A percentile compares a stretch with the other conserved stretches of the same genome.
phyloP scores from a whole-genome alignment of 2,888 invertebrate species.

The Lasius platythorax region DNA sequence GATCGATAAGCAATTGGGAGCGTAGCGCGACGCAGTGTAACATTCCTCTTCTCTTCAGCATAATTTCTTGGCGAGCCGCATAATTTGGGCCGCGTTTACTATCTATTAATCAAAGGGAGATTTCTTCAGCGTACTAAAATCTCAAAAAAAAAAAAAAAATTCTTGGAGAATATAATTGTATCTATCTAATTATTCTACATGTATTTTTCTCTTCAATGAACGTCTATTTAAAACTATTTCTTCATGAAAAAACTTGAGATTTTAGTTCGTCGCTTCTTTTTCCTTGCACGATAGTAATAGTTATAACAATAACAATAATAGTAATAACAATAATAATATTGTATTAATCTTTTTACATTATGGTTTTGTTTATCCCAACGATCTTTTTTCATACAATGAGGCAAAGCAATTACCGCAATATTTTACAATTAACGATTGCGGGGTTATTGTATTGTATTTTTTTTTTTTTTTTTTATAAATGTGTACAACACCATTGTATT shows the following conservation, averaged over 20 bases:
- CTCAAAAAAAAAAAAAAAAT: background rate
- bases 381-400: constrained; percentile 12
- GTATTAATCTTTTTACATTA: constrained; percentile 25
- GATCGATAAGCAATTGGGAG: constrained; percentile 29
- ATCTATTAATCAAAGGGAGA: constrained; percentile 35
- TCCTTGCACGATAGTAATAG: constrained; percentile 37
- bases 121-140: constrained; percentile 13
- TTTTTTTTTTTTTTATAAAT: background rate
- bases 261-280: constrained; percentile 43
- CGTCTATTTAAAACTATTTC: background rate
- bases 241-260: background rate
- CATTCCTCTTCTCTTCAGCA: constrained; percentile 34
- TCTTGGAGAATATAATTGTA: background rate
- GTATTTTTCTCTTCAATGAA: background rate
- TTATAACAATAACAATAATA: constrained; percentile 33
- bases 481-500: too few species aligned
- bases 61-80: constrained; percentile 1
- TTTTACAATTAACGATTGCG: background rate
- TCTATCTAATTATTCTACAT: background rate
- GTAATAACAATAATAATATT: constrained; percentile 43
- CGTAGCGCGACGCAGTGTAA: constrained; percentile 62
- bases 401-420: constrained; percentile 29
- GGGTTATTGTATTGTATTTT: too few species aligned
- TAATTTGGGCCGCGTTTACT: constrained; percentile 15
- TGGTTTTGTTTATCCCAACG: background rate